Conservation (phyloP, 2,888 invertebrate genomes). For the Ichneumoninae sp. region DNA sequence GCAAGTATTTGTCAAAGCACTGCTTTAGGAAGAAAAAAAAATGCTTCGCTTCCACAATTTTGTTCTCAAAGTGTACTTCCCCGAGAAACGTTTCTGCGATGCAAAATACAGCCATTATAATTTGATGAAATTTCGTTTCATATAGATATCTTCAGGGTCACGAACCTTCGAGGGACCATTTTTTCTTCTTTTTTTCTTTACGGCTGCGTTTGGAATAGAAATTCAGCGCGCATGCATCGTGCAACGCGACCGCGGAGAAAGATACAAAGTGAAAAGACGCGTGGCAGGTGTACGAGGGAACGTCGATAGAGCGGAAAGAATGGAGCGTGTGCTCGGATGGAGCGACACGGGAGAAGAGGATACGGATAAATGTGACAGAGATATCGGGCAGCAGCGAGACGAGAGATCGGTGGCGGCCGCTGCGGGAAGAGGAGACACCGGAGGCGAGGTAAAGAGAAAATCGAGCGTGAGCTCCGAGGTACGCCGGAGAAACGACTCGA, state of each 20-base stretch:
- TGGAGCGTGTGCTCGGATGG: conserved; percentile 16
- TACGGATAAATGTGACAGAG: conserved; percentile 51
- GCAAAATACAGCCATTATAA: no score
- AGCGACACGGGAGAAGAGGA: conserved; percentile 28
- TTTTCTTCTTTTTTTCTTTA: not conserved
- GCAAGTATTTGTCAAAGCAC: no score
- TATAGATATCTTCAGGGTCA: no score
- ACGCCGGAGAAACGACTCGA: not conserved
- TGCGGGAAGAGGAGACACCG: conserved; percentile 38
- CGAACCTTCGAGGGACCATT: no score
- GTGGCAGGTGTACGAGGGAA: conserved; percentile 47
- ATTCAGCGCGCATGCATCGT: conserved; percentile 14
- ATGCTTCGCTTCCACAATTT: no score
- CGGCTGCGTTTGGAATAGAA: not conserved
- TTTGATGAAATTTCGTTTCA: no score
- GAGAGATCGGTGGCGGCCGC: conserved; percentile 41
- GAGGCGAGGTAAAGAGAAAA: conserved; percentile 55
- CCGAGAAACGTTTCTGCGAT: no score
- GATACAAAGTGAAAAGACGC: conserved; percentile 39
- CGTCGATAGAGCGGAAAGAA: conserved; percentile 52
- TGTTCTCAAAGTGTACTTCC: no score
- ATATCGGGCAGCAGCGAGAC: conserved; percentile 50
- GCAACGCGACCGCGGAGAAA: conserved; percentile 6
- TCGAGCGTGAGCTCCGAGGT: conserved; percentile 31
- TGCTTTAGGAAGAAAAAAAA: no score